Evolutionary conservation across 2,797 vertebrate genomes (phyloP), one percentile per base, ranked within the genome.

Genomic region (Diceros bicornis): DNA sequence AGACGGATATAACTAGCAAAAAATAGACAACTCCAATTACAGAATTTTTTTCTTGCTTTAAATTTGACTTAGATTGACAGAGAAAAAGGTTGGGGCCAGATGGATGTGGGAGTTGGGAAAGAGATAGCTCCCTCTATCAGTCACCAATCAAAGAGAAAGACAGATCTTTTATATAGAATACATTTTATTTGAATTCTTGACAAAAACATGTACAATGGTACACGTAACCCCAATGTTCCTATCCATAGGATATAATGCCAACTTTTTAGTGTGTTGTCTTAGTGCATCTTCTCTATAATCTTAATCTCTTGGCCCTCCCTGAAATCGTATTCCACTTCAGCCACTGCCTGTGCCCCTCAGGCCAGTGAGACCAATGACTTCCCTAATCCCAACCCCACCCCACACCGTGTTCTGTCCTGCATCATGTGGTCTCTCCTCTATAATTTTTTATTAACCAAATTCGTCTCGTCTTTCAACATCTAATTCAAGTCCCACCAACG

Each of bases 21-120:
- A 96, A 92, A 95, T n/a, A 97, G 94, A 97, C 81, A 94, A 95
- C 85, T 95, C 95, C 83, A 97, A 94, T 93, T 96, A 72, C 44
- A 95, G 78, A 50, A 47, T 66, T 96, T 96, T 81, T 95, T 88
- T 78, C 85, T 92, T 94, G 50, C 66, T 96, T 97, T 97, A 95
- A 96, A 94, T 93, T 69, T 97, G 89, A 97, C 79, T 95, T 85
- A 89, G 93, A 97, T 95, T 97, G 94, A 97, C 94, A 89, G 94
- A 91, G 89, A 87, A 91, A 68, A 95, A 86, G 83, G 96, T 97
- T 97, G 83, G 79, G 92, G 87, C 91, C 97, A 98, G 96, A 96
- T 97, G 97, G 96, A 92, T 81, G 96, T 97, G 96, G 97, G 93
- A 93, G 93, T 85, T 21, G 17, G 55, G 41, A 29, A 86, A 94